Conservation (phyloP, 2,888 invertebrate genomes). For the Pterobdella sp. region DNA sequence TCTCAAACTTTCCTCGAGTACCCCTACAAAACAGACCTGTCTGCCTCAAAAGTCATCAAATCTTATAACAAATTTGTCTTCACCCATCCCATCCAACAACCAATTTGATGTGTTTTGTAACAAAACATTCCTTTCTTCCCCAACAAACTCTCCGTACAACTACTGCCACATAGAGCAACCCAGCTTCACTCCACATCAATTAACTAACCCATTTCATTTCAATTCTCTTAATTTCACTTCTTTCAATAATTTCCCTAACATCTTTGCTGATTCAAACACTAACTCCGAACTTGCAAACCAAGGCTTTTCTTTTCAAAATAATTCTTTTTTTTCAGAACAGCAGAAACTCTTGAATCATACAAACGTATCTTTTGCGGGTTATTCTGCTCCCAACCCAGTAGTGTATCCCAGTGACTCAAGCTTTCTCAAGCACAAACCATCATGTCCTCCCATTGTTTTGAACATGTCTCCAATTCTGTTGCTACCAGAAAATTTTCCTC, state of each 20-base stretch:
- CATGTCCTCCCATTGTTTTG: constrained; percentile 26
- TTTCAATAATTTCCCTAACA: background rate
- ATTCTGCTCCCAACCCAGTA: background rate
- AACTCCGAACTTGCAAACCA: background rate
- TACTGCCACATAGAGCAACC: background rate
- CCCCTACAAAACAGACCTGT: too few species aligned
- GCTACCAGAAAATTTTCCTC: constrained; percentile 22
- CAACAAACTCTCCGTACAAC: background rate
- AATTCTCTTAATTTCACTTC: background rate
- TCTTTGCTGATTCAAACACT: background rate
- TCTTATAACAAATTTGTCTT: too few species aligned
- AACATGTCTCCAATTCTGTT: constrained; percentile 23
- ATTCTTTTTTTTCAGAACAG: background rate
- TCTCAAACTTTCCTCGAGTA: too few species aligned
- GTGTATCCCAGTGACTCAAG: background rate
- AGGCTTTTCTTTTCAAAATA: background rate
- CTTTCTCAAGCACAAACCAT: constrained; percentile 23
- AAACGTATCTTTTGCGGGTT: background rate
- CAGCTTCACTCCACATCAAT: background rate
- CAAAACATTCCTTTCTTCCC: background rate
- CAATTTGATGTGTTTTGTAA: too few species aligned
- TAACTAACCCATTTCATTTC: background rate
- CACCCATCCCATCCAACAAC: too few species aligned
- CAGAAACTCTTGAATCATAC: background rate
- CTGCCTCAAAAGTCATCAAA: too few species aligned